Percentiles rank a stretch among this genome's conserved stretches.
Conservation (phyloP, 2,797 vertebrate species). For the Thunnus albacares region DNA sequence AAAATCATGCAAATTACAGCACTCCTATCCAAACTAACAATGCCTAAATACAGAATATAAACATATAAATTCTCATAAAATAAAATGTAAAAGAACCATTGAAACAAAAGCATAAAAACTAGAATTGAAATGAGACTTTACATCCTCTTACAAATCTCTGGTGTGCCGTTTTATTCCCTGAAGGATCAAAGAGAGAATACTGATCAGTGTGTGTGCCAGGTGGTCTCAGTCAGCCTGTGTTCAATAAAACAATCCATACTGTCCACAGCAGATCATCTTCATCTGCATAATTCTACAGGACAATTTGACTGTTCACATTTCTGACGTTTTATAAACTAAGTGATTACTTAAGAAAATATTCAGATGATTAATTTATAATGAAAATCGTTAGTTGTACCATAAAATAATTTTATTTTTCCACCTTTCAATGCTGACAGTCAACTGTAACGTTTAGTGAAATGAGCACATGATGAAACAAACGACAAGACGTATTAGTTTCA, state of each 20-base stretch:
- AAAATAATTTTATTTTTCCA: neutral
- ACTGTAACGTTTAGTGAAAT: neutral
- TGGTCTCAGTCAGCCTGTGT: neutral
- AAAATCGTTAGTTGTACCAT: neutral
- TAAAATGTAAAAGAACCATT: too few species aligned
- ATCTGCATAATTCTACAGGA: neutral
- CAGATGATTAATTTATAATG: too few species aligned
- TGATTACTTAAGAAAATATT: too few species aligned
- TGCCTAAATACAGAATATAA: too few species aligned
- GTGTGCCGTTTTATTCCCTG: neutral
- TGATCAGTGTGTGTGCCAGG: neutral
- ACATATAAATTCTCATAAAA: too few species aligned
- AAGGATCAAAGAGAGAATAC: neutral
- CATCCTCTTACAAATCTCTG: too few species aligned
- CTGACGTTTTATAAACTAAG: too few species aligned
- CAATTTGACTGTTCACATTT: neutral
- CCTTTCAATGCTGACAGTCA: neutral
- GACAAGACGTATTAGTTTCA: conserved; percentile 25
- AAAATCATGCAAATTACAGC: too few species aligned
- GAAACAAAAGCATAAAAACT: too few species aligned
- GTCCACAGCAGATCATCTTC: neutral
- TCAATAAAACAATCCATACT: conserved; percentile 5
- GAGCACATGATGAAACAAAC: conserved; percentile 7
- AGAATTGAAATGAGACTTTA: too few species aligned
- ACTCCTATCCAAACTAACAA: too few species aligned